These are phyloP conservation scores for Temnothorax unifasciatus DNA, from an alignment of 2,888 invertebrate genomes.

Conservation along the genomic window DNA sequence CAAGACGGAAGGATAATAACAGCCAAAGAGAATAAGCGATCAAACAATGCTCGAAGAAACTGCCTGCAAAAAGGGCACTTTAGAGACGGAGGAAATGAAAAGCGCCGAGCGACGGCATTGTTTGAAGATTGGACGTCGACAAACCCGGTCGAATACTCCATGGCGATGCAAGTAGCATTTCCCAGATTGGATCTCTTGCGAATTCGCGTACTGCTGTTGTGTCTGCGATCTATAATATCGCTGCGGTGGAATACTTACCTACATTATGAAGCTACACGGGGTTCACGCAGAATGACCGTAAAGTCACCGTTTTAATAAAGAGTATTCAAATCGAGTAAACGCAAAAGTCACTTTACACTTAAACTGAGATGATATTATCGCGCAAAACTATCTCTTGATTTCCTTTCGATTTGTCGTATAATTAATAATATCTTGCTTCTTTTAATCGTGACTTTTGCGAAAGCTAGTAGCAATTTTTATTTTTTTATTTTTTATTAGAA, in stretches of 20 bases:
- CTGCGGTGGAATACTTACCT: conserved; percentile 15
- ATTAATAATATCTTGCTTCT: background rate
- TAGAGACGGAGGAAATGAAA: conserved; percentile 53
- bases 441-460: background rate
- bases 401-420: background rate
- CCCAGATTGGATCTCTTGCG: conserved; percentile 48
- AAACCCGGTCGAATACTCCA: conserved; percentile 43
- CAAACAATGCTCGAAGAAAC: conserved; percentile 55
- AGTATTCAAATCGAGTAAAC: background rate
- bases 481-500: background rate
- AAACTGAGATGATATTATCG: background rate
- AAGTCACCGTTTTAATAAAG: conserved; percentile 8
- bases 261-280: conserved; percentile 13
- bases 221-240: conserved; percentile 36
- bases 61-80: conserved; percentile 55
- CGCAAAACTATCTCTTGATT: background rate
- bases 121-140: conserved; percentile 55
- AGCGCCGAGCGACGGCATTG: conserved; percentile 46
- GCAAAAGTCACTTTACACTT: background rate
- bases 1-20: conserved; percentile 48
- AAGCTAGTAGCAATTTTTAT: background rate
- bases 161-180: conserved; percentile 51
- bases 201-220: conserved; percentile 15
- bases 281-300: background rate
- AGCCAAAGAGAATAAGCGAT: conserved; percentile 55